Evolutionary conservation across 2,888 invertebrate species (phyloP), one percentile per base, ranked within the genome.

Genomic region (Drosophila merina): DNA sequence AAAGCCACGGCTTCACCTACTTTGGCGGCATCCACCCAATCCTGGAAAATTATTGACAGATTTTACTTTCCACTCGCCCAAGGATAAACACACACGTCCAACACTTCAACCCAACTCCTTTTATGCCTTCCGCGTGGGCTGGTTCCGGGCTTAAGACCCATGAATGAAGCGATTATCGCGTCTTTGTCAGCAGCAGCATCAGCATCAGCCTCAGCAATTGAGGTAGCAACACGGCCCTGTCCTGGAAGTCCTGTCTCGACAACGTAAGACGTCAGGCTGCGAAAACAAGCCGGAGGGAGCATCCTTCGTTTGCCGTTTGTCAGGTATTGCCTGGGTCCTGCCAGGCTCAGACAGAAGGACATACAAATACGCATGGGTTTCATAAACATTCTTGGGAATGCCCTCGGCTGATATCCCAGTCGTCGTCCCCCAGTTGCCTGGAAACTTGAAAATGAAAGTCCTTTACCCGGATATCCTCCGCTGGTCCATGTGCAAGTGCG

Each of bases 81-180:
- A 12, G 30, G 31, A 48, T 14, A 12, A n/a, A 48, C 28, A 40
- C 14, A 20, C 44, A 20, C 26, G 40, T 50, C 45, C 54, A 26
- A 55, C 26, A 14, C 8, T 8, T 12, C 20, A 14, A 42, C 8
- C 51, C 33, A 33, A 38, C 50, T 62, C 55, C 69, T 54, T 64
- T 54, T 63, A 70, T 70, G 40, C 45, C 33, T 31, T 28, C 48
- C 55, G 62, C 55, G 56, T 62, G 74, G 47, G 57, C 38, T 30
- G 44, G 44, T 63, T 63, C 67, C 75, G 74, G 72, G 87, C 76
- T 86, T 86, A 80, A 70, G 71, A 58, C 71, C 64, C 66, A 73
- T 75, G 81, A 88, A 88, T 86, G 76, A 84, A 86, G 78, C 87
- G 83, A 84, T 84, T 86, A 84, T 88, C 85, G 88, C 85, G 75